These are phyloP conservation scores for Chelmon rostratus DNA, from an alignment of 2,797 vertebrate genomes.

Conservation along the genomic window DNA sequence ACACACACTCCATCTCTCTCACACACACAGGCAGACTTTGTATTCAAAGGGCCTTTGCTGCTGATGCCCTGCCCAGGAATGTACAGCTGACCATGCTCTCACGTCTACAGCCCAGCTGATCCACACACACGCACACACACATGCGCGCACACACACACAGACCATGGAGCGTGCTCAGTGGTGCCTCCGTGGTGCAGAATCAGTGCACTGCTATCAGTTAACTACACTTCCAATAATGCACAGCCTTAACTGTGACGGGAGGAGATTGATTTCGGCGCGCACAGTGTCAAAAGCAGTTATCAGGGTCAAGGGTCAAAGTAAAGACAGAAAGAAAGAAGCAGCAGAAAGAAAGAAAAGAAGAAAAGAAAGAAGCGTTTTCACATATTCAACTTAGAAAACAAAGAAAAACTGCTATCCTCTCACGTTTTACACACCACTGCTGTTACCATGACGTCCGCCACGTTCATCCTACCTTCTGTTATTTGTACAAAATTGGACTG, in stretches of 20 bases:
- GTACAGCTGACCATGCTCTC: conserved; percentile 52
- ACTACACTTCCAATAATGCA: conserved; percentile 23
- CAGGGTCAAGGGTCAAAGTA: conserved; percentile 41
- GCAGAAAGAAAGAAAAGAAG: too few relatives aligned
- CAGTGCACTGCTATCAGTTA: conserved; percentile 12
- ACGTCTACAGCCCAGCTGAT: conserved; percentile 57
- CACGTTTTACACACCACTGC: not conserved
- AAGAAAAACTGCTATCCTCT: not conserved
- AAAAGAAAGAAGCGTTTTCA: not conserved
- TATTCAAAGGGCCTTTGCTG: conserved; percentile 58
- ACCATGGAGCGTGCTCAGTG: conserved; percentile 28
- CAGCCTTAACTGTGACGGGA: conserved; percentile 5
- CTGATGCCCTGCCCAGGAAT: conserved; percentile 64
- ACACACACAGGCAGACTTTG: conserved; percentile 57
- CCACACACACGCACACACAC: conserved; percentile 15
- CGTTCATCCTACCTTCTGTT: not conserved
- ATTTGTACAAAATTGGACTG: not conserved
- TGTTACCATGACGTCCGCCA: not conserved
- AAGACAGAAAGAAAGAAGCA: not conserved
- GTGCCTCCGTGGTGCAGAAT: conserved; percentile 11
- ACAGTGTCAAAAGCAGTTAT: not conserved
- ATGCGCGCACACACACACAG: conserved; percentile 11
- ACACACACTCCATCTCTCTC: conserved; percentile 23
- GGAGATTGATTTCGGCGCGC: conserved; percentile 49
- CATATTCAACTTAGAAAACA: not conserved